phyloP scores from a whole-genome alignment of 2,888 invertebrate species.

The Lepidocyrtinus sp. region DNA sequence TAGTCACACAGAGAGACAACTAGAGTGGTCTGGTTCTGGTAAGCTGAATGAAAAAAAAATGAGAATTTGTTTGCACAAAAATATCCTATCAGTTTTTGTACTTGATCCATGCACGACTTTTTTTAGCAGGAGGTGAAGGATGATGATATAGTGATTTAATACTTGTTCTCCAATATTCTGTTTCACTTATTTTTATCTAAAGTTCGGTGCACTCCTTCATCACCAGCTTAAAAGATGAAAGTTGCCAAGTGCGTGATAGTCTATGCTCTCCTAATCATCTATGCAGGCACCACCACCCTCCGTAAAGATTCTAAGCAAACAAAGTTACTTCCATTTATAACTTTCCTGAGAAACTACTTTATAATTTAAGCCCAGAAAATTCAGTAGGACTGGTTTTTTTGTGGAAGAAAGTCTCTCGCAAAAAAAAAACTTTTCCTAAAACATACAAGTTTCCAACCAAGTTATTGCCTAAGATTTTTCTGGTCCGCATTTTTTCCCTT shows the following conservation, averaged over 20 bases:
- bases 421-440: no score
- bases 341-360: no score
- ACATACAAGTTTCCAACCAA: no score
- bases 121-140: neutral
- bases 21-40: no score
- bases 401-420: no score
- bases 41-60: no score
- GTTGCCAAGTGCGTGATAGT: conserved; percentile 55
- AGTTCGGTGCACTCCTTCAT: conserved; percentile 64
- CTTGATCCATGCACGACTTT: neutral
- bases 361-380: no score
- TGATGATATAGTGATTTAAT: conserved; percentile 21
- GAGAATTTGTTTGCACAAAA: conserved; percentile 29
- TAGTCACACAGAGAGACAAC: no score
- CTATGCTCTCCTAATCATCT: neutral
- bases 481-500: no score
- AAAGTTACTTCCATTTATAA: conserved; percentile 39
- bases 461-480: no score
- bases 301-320: neutral
- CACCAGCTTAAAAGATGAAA: conserved; percentile 3
- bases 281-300: no score
- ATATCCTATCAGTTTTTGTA: conserved; percentile 35
- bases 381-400: no score
- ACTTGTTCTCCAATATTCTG: conserved; percentile 19
- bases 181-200: conserved; percentile 43